Percentiles rank a stretch among this genome's conserved stretches.
Conservation (phyloP, 35 echinoderm and acorn worm species). For the Hemicentrotus pulcherrimus region DNA sequence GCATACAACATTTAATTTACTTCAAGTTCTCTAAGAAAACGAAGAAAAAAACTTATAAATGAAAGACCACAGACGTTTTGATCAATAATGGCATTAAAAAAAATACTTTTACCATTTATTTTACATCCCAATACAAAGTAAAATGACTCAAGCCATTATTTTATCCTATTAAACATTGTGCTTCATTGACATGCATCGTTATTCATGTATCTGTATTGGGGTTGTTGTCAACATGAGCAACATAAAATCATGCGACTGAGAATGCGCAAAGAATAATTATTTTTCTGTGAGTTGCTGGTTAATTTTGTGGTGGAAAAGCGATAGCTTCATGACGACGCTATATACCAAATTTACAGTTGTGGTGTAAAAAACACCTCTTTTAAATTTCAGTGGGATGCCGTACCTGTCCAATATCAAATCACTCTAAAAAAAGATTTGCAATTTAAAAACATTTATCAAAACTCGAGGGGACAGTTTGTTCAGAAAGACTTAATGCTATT, state of each 20-base stretch:
- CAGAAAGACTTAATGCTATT: not conserved
- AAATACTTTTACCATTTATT: no score
- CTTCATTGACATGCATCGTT: no score
- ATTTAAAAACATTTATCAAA: not conserved
- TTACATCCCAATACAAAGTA: no score
- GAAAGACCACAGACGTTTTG: no score
- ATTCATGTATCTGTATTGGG: no score
- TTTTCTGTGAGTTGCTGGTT: not conserved
- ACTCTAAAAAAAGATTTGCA: not conserved
- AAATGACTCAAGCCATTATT: no score
- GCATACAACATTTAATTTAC: no score
- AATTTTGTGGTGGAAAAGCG: not conserved
- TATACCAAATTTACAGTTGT: not conserved
- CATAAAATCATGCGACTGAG: not conserved
- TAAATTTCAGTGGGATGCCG: not conserved
- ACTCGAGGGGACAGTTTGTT: not conserved
- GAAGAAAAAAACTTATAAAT: no score
- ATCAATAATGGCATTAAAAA: no score
- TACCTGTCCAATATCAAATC: not conserved
- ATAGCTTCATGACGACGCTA: not conserved
- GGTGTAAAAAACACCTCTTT: not conserved
- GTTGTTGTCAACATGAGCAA: not conserved
- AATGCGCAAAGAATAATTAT: not conserved
- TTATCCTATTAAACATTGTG: no score
- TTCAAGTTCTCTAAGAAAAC: no score